Evolutionary conservation across 2,113 vertebrate species (phyloP), one percentile per base, ranked within the genome.

Genomic region (Caranx ignobilis): DNA sequence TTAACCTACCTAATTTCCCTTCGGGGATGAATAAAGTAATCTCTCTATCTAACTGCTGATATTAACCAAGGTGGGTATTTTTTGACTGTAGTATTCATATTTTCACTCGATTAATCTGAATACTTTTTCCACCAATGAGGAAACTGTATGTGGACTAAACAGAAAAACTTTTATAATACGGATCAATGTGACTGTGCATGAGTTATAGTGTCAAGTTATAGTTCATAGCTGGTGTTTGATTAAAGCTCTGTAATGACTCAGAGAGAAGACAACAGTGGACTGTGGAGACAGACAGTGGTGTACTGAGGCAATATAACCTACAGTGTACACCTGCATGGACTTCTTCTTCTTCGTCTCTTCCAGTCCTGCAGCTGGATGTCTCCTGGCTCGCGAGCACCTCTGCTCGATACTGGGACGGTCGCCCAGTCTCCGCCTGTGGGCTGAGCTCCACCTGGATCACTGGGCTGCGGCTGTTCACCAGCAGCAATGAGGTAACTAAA

Each of bases 321-420:
- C 39, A 9, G 39, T 8, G 39, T 62, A 54, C 87, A 95, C 93
- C 90, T 95, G 94, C 76, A 4, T 39, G 35, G 50, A 82, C 89
- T 81, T 90, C 92, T 88, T 93, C 91, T 92, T 89, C 91, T 26
- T 26, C 26, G 26, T 26, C 26, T 26, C 26, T 26, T 26, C 26
- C 26, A 26, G 26, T 63, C 55, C 71, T 77, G 16, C 39, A 10
- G 39, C 71, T 77, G 16, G 39, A 50, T 65, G 82, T 86, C 86
- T 76, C 64, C 32, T 63, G 50, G 34, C 56, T 67, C 61, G 12
- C 67, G 43, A 57, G 67, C 84, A 16, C 89, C 81, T 83, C 86
- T 80, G 69, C 78, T 85, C 91, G 87, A 93, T 90, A 94, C 91
- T 91, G 91, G 82, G 76, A 82, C 83, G 86, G 78, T 77, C 76